A percentile compares a stretch with the other conserved stretches of the same genome.
These are phyloP conservation scores for Serranus cabrilla DNA, from an alignment of 2,797 vertebrate genomes.

Conservation along the genomic window DNA sequence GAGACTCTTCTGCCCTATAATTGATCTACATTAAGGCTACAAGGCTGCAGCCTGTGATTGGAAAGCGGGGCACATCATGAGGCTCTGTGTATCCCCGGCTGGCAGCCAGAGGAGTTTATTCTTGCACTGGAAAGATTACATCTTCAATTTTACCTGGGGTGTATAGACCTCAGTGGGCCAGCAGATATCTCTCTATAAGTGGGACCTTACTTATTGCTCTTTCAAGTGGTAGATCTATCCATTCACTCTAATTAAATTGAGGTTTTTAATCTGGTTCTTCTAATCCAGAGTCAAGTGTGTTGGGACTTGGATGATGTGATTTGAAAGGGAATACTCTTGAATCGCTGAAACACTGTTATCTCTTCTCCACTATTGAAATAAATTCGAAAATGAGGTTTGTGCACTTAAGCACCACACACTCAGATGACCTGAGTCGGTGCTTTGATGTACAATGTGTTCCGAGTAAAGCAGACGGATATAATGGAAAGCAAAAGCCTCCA, in stretches of 20 bases:
- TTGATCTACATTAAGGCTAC: slow-evolving; percentile 93
- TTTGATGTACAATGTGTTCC: slow-evolving; percentile 63
- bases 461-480: slow-evolving; percentile 63
- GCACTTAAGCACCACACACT: slow-evolving; percentile 80
- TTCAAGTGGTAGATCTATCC: slow-evolving; percentile 88
- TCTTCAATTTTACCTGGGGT: slow-evolving; percentile 88
- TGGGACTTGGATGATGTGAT: slow-evolving; percentile 88
- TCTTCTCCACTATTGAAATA: slow-evolving; percentile 84
- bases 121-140: slow-evolving; percentile 85
- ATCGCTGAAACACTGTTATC: slow-evolving; percentile 87
- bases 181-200: slow-evolving; percentile 86
- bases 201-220: slow-evolving; percentile 88
- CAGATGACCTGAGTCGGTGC: slow-evolving; percentile 73
- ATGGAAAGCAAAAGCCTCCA: slow-evolving; percentile 67
- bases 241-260: slow-evolving; percentile 91
- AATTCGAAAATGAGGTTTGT: slow-evolving; percentile 86
- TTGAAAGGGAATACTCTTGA: slow-evolving; percentile 88
- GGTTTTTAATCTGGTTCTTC: slow-evolving; percentile 89
- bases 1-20: slow-evolving; percentile 94
- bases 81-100: slow-evolving; percentile 75
- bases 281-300: slow-evolving; percentile 88
- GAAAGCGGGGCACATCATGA: slow-evolving; percentile 77
- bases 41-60: slow-evolving; percentile 76
- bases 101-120: slow-evolving; percentile 81
- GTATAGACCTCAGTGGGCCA: slow-evolving; percentile 81